Base-by-base conservation (phyloP, 1,140 invertebrate genomes). In the Aphaenogaster ashmeadi region DNA sequence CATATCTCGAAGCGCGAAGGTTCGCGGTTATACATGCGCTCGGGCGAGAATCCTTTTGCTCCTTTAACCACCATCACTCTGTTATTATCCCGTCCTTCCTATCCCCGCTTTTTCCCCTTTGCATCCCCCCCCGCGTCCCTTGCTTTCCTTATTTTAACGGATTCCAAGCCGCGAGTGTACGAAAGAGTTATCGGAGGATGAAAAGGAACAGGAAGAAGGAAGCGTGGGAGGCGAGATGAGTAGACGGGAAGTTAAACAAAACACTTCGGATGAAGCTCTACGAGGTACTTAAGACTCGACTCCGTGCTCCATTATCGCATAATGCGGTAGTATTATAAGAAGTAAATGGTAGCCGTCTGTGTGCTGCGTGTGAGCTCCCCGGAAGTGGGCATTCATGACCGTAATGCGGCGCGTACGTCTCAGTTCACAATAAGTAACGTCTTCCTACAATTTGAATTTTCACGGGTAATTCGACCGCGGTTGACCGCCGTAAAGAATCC, bases 241-340 rank as follows among this genome's bases (percentile, higher is more conserved):
- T 75, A 41, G 80, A 71, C 54, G 36, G 33, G 50, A 69, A 83
- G 79, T 83, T 87, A 80, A 83, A 81, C 62, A 47, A 80, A 80
- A 81, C 54, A 52, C 71, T 80, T 84, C 74, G 87, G 78, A 89
- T 89, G 81, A 93, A 92, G 88, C 91, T 92, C 86, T 62, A 54
- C 87, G 72, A 93, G 88, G 80, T 91, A 80, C 89, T 90, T 90
- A 89, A 85, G 84, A 92, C 91, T 71, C 86, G 88, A 64, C 90
- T 92, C 93, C 93, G 27, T 54, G 89, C 92, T 91, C 89, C 88
- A 93, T 95, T 95, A 94, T 94, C 92, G 89, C 90, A 92, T 93
- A 94, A 92, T 92, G 90, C 91, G 89, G 88, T 90, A 92, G 91
- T 90, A 93, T 94, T 94, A 94, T 93, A 93, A 93, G 92, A 75